phyloP scores from a whole-genome alignment of 1,140 invertebrate genomes.

The Odontomachus brunneus region DNA sequence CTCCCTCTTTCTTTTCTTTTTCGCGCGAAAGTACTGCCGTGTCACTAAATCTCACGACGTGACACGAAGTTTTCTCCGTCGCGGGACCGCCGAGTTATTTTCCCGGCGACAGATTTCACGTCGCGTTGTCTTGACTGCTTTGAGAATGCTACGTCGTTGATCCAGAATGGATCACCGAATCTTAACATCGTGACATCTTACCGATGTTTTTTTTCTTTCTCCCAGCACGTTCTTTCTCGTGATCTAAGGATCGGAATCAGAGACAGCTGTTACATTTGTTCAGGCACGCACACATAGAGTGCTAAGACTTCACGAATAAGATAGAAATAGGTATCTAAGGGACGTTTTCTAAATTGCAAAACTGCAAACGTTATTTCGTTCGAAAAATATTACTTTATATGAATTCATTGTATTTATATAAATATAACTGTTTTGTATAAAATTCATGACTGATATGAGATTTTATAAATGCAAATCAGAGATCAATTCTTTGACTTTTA shows the following conservation, averaged over 20 bases:
- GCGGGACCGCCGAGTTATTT: conserved; percentile 30
- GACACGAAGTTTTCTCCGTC: conserved; percentile 4
- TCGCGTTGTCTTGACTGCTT: conserved; percentile 4
- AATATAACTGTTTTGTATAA: too few species aligned
- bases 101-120: conserved; percentile 16
- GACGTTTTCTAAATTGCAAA: too few species aligned
- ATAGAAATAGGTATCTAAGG: too few species aligned
- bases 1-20: background rate
- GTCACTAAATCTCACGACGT: conserved; percentile 34
- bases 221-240: background rate
- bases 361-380: too few species aligned
- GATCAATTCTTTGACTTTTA: too few species aligned
- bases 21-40: background rate
- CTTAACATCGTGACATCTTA: background rate
- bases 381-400: too few species aligned
- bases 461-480: too few species aligned
- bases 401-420: too few species aligned
- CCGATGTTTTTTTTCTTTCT: background rate
- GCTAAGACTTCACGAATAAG: too few species aligned
- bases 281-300: background rate
- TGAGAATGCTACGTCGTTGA: background rate
- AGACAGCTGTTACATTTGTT: conserved; percentile 7
- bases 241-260: background rate
- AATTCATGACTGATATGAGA: too few species aligned
- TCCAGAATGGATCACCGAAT: conserved; percentile 17